Percentiles rank a stretch among this genome's conserved stretches.
These are phyloP conservation scores for Hafferia zeledoni DNA, from an alignment of 2,797 vertebrate genomes.

Conservation along the genomic window DNA sequence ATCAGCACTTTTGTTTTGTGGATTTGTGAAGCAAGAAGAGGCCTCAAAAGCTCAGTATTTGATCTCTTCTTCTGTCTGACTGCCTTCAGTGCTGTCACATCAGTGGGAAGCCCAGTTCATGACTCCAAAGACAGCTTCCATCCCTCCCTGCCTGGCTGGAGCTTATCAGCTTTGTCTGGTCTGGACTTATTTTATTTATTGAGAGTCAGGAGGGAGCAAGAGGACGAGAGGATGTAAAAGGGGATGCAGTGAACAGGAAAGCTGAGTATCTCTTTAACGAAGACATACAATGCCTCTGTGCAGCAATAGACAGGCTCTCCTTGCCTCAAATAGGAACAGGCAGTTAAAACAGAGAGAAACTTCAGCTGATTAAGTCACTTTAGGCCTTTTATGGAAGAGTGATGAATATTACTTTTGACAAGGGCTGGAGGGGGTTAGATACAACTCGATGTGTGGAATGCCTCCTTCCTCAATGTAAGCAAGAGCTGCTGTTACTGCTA, in stretches of 20 bases:
- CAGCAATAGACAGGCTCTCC: neutral
- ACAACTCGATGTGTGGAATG: neutral
- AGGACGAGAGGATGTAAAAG: slow-evolving; percentile 5
- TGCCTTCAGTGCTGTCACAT: slow-evolving; percentile 35
- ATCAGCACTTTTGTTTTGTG: neutral
- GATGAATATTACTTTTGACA: neutral
- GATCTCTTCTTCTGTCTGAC: slow-evolving; percentile 37
- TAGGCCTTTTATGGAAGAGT: neutral
- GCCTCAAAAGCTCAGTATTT: slow-evolving; percentile 24
- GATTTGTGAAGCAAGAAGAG: slow-evolving; percentile 1
- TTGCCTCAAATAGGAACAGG: neutral
- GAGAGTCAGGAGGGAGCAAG: slow-evolving; percentile 38
- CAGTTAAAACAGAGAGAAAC: neutral
- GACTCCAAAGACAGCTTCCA: slow-evolving; percentile 34
- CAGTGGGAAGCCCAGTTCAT: neutral
- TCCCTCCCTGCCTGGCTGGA: neutral
- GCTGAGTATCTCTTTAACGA: neutral
- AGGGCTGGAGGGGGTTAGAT: neutral
- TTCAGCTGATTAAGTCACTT: neutral
- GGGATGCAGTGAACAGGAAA: neutral
- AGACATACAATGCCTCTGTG: neutral
- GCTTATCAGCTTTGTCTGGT: slow-evolving; percentile 1
- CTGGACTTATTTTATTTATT: neutral
- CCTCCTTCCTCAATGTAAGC: neutral
- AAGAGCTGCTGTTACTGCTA: neutral